Conservation (phyloP, 2,113 vertebrate species). For the human (Homo sapiens) region DNA sequence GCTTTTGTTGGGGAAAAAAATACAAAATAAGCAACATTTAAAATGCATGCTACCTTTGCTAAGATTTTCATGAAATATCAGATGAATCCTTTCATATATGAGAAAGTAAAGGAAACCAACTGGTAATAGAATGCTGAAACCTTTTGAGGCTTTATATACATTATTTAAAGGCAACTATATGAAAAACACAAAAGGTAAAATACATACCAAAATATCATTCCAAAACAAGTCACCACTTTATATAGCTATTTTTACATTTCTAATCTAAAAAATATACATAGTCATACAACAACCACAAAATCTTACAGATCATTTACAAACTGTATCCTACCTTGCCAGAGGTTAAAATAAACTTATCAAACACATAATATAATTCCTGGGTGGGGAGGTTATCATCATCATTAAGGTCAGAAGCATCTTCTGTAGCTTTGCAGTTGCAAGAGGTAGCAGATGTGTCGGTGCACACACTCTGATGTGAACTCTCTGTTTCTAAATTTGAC, state of each 20-base stretch:
- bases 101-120: slow-evolving; percentile 26
- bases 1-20: no score
- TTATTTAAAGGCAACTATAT: slow-evolving; percentile 36
- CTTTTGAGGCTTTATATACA: not conserved
- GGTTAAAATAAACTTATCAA: slow-evolving; percentile 97
- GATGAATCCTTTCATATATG: not conserved
- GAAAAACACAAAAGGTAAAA: slow-evolving; percentile 30
- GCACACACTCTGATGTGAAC: slow-evolving; percentile 73
- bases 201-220: not conserved
- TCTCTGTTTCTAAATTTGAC: slow-evolving; percentile 70
- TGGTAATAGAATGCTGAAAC: not conserved
- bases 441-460: slow-evolving; percentile 86
- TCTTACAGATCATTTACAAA: slow-evolving; percentile 53
- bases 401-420: slow-evolving; percentile 81
- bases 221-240: slow-evolving; percentile 1
- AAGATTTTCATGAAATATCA: slow-evolving; percentile 44
- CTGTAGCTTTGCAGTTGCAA: slow-evolving; percentile 80
- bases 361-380: slow-evolving; percentile 93
- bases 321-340: slow-evolving; percentile 93
- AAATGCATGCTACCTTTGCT: slow-evolving; percentile 26
- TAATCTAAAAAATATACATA: slow-evolving; percentile 31
- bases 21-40: not conserved
- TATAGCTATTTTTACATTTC: slow-evolving; percentile 20
- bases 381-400: slow-evolving; percentile 80
- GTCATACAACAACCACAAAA: not conserved